Base-by-base conservation (phyloP, 2,888 invertebrate species). In the Gasteruption jaculator region DNA sequence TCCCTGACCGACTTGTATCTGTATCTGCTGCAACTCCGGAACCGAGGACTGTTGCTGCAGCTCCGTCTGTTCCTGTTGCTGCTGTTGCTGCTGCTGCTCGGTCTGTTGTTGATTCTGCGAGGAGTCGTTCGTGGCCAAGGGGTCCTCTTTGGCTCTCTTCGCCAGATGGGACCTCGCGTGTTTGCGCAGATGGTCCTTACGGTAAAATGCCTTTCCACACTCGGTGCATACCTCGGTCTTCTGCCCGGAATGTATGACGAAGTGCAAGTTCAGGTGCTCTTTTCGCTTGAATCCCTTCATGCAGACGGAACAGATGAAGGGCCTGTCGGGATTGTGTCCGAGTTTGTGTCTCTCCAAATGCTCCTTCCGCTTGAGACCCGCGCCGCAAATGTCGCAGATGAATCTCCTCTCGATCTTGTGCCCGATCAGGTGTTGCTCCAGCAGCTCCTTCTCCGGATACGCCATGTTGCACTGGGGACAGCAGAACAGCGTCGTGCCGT, bases 401-500 rank as follows among this genome's bases (percentile, higher is more conserved):
- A 84, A 86, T 54, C 87, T 74, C 63, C 87, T 74, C 65, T 87
- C 88, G 46, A 87, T 86, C 74, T 86, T 87, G 65, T 88, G 87
- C 19, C 83, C 83, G 7, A 82, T 77, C 22, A 87, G 73, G 66
- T 86, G 86, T 63, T 83, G 79, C 61, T 88, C 87, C n/a, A 88
- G 71, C 55, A 85, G 76, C 49, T 85, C 85, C 64, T 86, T 86
- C 57, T 86, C 85, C 0, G 86, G 83, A 65, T 86, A 86, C 1
- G 85, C 86, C 85, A 86, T 84, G 65, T 85, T 81, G 63, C 87
- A 87, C 71, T 86, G 85, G 1, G 87, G 86, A 63, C 87, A 87
- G 68, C 87, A 86, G 72, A 78, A 87, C 15, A 87, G 71, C 1
- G 82, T 80, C 1, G 85, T 80, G 11, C 88, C 88, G 60, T 87